Base-by-base conservation (phyloP, 1,140 invertebrate genomes). In the Asobara japonica region DNA sequence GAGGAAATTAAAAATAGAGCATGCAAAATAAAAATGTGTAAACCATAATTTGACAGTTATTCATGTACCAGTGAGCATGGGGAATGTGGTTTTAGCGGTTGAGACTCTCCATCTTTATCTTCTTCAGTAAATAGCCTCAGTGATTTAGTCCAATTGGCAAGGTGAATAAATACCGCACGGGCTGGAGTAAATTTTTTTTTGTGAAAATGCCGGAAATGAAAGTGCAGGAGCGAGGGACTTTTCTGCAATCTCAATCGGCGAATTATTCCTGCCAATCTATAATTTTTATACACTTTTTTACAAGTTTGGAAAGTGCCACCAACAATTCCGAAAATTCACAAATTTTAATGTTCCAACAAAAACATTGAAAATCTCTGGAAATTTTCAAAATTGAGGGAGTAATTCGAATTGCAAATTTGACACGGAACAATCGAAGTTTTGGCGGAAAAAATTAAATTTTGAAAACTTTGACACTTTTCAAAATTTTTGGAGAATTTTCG, bases 81-180 rank as follows among this genome's bases (percentile, higher is more conserved):
- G 69, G 73, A 74, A 56, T 66, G 45, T 33, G 51, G 65, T 71
- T 74, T 74, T 71, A 61, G 61, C 67, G 72, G 36, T 38, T 66
- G 48, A 33, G 48, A 29, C 60, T 73, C 36, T 20, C 51, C 51
- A 27, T 56, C 51, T 56, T 56, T 27, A 27, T 56, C 22, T 56
- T 56, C 51, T 56, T 25, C 22, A 27, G 51, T 4, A 20, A 56
- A 56, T 56, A 22, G 13, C 7, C 16, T 30, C 29, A 36, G 41
- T 45, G 67, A 51, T 60, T 41, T 56, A 56, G 22, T 56, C 11
- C 51, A 56, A 56, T 56, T 27, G 51, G 51, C 18, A 22, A 51
- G 48, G 13, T 25, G 51, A 56, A 56, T 56, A 25, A 56, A 56
- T 56, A 56, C 1, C 18, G 10, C 18, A 56, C 18, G n/a, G 22